These are phyloP conservation scores for Onychostoma macrolepis DNA, from an alignment of 2,113 vertebrate genomes.

Conservation along the genomic window DNA sequence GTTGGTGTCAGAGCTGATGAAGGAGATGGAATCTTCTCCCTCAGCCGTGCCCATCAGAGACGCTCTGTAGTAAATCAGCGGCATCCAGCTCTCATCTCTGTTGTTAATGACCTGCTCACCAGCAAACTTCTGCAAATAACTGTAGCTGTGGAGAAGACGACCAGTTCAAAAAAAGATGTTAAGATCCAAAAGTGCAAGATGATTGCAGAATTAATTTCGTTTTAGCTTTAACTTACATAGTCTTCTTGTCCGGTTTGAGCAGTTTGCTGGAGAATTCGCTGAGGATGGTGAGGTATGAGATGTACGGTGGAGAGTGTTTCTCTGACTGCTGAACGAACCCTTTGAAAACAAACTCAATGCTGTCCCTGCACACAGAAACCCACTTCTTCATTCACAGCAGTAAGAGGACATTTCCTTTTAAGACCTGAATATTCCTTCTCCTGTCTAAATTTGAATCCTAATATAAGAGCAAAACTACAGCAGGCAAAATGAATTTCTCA, in stretches of 20 bases:
- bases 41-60: conserved; percentile 81
- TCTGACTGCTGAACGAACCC: conserved; percentile 73
- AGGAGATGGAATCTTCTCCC: conserved; percentile 80
- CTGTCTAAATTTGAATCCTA: conserved; percentile 19
- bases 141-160: conserved; percentile 69
- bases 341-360: conserved; percentile 89
- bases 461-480: neutral
- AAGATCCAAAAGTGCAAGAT: neutral
- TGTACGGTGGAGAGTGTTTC: conserved; percentile 74
- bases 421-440: neutral
- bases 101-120: conserved; percentile 72
- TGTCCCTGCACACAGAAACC: conserved; percentile 73
- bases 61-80: conserved; percentile 80
- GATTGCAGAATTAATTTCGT: neutral
- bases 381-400: neutral
- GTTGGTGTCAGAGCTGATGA: conserved; percentile 72
- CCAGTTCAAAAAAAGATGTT: neutral
- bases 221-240: conserved; percentile 79
- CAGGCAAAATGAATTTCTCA: conserved; percentile 1
- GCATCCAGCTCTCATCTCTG: conserved; percentile 83
- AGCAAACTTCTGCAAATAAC: conserved; percentile 82
- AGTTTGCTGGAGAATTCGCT: conserved; percentile 91
- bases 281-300: conserved; percentile 86
- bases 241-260: conserved; percentile 89
- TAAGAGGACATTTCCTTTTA: conserved; percentile 10